These are phyloP conservation scores for Eristalinus aeneus DNA, from an alignment of 2,888 invertebrate species.

Conservation along the genomic window DNA sequence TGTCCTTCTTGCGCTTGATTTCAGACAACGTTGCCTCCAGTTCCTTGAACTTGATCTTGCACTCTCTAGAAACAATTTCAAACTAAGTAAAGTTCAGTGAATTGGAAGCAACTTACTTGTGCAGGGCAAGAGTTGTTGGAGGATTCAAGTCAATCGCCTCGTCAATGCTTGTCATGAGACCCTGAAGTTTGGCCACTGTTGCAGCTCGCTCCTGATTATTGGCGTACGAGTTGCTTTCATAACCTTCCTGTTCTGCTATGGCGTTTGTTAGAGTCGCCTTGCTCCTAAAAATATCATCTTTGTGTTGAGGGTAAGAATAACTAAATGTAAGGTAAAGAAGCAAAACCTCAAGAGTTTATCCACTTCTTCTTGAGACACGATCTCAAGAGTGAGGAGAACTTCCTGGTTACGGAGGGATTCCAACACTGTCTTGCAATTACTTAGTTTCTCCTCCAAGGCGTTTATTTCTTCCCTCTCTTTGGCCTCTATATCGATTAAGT, in stretches of 20 bases:
- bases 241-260: conserved; percentile 40
- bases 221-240: conserved; percentile 35
- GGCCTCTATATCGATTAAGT: conserved; percentile 43
- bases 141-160: conserved; percentile 44
- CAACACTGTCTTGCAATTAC: conserved; percentile 8
- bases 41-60: conserved; percentile 12
- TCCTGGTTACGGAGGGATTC: conserved; percentile 56
- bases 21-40: conserved; percentile 18
- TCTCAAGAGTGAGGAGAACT: conserved; percentile 70
- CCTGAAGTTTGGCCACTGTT: conserved; percentile 21
- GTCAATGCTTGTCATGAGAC: conserved; percentile 37
- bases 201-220: conserved; percentile 40
- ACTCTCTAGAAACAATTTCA: background rate
- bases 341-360: conserved; percentile 72
- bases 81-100: background rate
- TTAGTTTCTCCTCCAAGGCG: conserved; percentile 22
- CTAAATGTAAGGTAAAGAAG: too few species aligned
- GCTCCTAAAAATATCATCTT: conserved; percentile 5
- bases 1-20: conserved; percentile 20
- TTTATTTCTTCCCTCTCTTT: conserved; percentile 20
- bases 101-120: conserved; percentile 19
- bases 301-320: background rate
- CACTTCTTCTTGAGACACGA: conserved; percentile 75
- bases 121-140: conserved; percentile 1
- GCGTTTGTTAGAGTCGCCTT: conserved; percentile 18